Evolutionary conservation across 2,113 vertebrate species (phyloP).

Genomic region (Cervus canadensis): DNA sequence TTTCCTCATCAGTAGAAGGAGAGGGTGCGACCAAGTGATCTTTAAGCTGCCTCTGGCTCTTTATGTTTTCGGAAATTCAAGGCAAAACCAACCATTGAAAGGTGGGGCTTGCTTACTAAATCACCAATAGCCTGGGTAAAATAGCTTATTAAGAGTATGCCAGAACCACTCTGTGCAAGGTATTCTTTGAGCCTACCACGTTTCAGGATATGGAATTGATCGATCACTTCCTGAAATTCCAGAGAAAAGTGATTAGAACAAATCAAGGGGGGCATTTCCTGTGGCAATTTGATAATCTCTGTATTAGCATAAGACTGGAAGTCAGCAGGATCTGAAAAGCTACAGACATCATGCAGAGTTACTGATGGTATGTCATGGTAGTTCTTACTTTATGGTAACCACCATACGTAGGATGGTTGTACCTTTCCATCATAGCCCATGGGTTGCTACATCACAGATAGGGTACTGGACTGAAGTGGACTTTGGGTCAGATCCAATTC

Average conservation of each 20-base stretch:
- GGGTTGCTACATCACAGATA: background rate
- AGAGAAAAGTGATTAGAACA: background rate
- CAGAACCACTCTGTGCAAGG: background rate
- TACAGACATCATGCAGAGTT: background rate
- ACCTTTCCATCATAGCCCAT: background rate
- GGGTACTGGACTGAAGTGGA: background rate
- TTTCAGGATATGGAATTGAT: background rate
- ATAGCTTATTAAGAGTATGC: background rate
- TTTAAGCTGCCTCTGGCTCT: background rate
- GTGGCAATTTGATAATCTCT: background rate
- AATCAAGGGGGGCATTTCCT: background rate
- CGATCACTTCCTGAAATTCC: background rate
- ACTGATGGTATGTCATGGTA: accelerated
- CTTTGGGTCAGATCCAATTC: background rate
- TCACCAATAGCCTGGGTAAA: background rate
- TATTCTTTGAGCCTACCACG: background rate
- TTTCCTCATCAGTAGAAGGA: background rate
- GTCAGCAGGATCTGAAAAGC: background rate
- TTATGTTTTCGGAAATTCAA: background rate
- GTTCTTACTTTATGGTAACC: no score
- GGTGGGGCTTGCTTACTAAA: background rate
- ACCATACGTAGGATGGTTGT: background rate
- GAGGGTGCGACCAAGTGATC: background rate
- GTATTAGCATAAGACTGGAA: background rate
- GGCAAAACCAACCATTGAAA: background rate